Evolutionary conservation across 2,797 vertebrate genomes (phyloP).

Genomic region (Megalops cyprinoides): DNA sequence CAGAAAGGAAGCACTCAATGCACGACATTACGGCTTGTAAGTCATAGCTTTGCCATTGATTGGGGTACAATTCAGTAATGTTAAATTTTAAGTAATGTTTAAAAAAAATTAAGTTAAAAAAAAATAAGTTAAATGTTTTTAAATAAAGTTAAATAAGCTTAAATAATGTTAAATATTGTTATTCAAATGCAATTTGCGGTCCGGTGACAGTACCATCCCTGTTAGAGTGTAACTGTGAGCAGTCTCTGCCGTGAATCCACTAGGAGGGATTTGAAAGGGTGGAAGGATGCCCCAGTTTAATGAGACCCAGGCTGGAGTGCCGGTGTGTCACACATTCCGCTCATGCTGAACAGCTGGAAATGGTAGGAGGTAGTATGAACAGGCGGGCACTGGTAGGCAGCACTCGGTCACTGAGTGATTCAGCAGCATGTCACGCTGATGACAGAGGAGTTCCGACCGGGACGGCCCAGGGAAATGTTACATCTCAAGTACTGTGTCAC

Average conservation of each 20-base stretch:
- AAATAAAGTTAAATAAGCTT: neutral
- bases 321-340: neutral
- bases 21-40: neutral
- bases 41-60: neutral
- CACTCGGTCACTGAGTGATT: neutral
- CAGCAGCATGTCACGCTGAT: neutral
- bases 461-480: neutral
- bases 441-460: neutral
- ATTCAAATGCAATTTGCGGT: neutral
- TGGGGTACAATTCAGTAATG: no score
- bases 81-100: no score
- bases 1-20: neutral
- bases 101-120: no score
- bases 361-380: neutral
- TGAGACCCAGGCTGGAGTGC: neutral
- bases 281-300: neutral
- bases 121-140: no score
- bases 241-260: neutral
- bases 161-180: slow-evolving; percentile 21
- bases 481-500: neutral
- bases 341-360: neutral
- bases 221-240: neutral
- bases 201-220: neutral
- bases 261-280: slow-evolving; percentile 2
- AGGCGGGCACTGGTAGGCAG: neutral